Conservation (phyloP, 2,113 vertebrate genomes). For the Emydocephalus ijimae region DNA sequence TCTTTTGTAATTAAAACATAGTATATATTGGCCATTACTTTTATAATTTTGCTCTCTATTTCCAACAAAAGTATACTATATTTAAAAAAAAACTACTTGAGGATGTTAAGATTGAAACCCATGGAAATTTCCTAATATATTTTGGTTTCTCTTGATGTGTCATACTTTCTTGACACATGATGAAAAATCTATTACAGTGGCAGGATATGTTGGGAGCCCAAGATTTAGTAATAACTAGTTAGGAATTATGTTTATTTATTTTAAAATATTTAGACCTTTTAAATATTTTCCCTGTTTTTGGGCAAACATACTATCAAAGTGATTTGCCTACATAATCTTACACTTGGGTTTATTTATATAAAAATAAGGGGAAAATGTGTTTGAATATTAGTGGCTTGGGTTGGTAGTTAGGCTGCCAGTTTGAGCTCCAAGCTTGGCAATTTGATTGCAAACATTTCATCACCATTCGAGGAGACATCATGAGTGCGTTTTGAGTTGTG, state of each 20-base stretch:
- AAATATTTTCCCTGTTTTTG: no score
- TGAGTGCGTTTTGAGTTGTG: no score
- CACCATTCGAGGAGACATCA: no score
- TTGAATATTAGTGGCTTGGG: no score
- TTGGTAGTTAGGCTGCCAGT: no score
- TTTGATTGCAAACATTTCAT: no score
- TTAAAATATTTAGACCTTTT: no score
- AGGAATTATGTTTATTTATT: no score
- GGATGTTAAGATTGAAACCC: not conserved
- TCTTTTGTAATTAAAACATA: constrained; percentile 17
- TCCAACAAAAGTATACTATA: not conserved
- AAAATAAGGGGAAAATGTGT: not conserved
- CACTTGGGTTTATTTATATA: not conserved
- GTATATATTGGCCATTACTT: not conserved
- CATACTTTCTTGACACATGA: not conserved
- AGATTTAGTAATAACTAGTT: no score
- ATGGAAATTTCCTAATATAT: not conserved
- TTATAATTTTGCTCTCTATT: not conserved
- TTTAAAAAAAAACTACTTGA: not conserved
- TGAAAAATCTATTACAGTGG: not conserved
- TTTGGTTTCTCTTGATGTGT: not conserved
- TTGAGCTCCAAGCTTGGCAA: no score
- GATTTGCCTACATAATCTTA: not conserved
- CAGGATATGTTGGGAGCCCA: no score
- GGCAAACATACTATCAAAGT: not conserved